Evolutionary conservation across 2,888 invertebrate species (phyloP).

Genomic region (Malachius bipustulatus): DNA sequence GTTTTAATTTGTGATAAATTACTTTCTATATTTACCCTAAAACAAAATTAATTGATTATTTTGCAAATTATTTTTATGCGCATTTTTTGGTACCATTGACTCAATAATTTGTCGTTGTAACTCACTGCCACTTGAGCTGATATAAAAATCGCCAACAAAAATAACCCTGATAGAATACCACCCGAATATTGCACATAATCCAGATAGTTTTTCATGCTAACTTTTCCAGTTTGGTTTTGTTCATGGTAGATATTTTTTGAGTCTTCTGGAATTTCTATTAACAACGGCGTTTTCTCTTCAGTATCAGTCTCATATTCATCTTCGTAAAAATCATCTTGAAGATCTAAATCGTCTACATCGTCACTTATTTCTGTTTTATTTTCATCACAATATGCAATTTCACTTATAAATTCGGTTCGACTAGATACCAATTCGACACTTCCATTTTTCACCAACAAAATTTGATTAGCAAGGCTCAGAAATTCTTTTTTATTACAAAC

Average conservation of each 20-base stretch:
- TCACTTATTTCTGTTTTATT: background rate
- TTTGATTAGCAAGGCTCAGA: constrained; percentile 20
- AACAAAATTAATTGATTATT: too few species aligned
- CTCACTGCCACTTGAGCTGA: background rate
- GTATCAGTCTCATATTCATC: background rate
- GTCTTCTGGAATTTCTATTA: background rate
- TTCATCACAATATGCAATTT: too few species aligned
- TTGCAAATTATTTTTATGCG: too few species aligned
- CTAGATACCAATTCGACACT: too few species aligned
- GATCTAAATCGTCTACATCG: background rate
- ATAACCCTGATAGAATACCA: background rate
- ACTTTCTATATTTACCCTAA: too few species aligned
- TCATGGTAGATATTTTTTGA: background rate
- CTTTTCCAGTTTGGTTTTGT: background rate
- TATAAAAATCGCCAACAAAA: background rate
- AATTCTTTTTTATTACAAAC: constrained; percentile 25
- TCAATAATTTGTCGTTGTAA: background rate
- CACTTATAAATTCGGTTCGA: too few species aligned
- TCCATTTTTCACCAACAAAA: background rate
- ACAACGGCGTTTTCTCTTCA: background rate
- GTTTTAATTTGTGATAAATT: too few species aligned
- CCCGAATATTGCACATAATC: background rate
- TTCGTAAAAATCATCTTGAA: too few species aligned
- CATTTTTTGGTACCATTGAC: too few species aligned
- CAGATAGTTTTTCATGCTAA: background rate